These are phyloP conservation scores for Atractosteus spatula DNA, from an alignment of 2,113 vertebrate species.

Conservation along the genomic window DNA sequence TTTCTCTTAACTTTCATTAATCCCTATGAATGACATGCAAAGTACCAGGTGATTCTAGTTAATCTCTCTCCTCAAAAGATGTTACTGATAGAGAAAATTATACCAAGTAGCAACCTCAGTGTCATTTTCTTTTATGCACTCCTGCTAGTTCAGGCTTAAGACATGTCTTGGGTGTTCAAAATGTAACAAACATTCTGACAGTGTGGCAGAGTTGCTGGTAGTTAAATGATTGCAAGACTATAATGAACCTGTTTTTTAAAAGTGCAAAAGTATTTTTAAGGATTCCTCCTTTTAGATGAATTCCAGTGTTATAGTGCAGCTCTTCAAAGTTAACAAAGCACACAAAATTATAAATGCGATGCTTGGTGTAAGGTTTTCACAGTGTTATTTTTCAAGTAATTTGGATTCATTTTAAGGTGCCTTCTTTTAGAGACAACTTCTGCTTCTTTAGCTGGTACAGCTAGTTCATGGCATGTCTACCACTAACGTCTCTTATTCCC, in stretches of 20 bases:
- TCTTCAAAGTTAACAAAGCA: too few relatives aligned
- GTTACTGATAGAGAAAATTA: neutral
- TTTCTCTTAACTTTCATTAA: too few relatives aligned
- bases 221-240: too few relatives aligned
- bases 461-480: constrained; percentile 11
- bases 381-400: constrained; percentile 6
- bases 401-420: neutral
- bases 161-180: too few relatives aligned
- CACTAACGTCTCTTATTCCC: constrained; percentile 13
- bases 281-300: too few relatives aligned
- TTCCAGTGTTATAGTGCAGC: too few relatives aligned
- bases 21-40: neutral
- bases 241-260: too few relatives aligned
- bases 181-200: too few relatives aligned
- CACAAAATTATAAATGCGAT: too few relatives aligned
- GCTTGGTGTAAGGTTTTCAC: neutral
- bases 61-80: neutral
- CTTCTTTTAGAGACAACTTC: neutral
- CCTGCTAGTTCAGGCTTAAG: neutral
- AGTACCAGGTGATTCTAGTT: neutral
- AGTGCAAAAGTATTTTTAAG: too few relatives aligned
- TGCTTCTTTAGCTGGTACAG: neutral
- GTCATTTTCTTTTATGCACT: neutral
- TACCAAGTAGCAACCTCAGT: neutral
- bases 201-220: too few relatives aligned